phyloP scores from a whole-genome alignment of 2,113 vertebrate genomes.

The Galbula dea region DNA sequence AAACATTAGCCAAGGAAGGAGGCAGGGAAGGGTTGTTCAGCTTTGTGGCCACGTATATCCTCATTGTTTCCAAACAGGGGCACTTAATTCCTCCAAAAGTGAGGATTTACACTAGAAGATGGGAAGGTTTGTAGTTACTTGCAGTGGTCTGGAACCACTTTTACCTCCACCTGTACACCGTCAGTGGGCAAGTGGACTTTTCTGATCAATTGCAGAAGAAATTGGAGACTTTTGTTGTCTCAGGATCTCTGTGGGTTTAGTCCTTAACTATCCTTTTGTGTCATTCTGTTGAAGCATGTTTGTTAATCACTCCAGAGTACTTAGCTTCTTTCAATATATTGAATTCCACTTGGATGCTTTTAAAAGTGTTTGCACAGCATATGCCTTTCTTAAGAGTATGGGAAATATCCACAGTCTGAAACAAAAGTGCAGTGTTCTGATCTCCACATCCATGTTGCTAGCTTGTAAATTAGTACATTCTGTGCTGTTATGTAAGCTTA shows the following conservation, averaged over 20 bases:
- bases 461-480: not conserved
- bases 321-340: constrained; percentile 37
- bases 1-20: not conserved
- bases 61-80: not conserved
- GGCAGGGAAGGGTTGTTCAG: not conserved
- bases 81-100: not conserved
- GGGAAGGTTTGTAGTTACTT: not conserved
- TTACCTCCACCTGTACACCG: not conserved
- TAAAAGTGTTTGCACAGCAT: not conserved
- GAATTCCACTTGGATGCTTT: constrained; percentile 32
- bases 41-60: not conserved
- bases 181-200: not conserved
- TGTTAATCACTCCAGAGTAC: constrained; percentile 8
- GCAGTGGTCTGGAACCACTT: not conserved
- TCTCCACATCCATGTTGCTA: not conserved
- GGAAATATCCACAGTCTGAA: constrained; percentile 29
- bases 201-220: not conserved
- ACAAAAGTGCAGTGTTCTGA: constrained; percentile 14
- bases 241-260: not conserved
- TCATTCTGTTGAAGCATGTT: not conserved
- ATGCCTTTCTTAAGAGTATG: constrained; percentile 13
- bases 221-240: not conserved
- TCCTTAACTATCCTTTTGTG: constrained; percentile 15
- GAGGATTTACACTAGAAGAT: not conserved
- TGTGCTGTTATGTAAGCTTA: constrained; percentile 26